Conservation (phyloP, 2,888 invertebrate genomes). For the Oxyscelio sp. region DNA sequence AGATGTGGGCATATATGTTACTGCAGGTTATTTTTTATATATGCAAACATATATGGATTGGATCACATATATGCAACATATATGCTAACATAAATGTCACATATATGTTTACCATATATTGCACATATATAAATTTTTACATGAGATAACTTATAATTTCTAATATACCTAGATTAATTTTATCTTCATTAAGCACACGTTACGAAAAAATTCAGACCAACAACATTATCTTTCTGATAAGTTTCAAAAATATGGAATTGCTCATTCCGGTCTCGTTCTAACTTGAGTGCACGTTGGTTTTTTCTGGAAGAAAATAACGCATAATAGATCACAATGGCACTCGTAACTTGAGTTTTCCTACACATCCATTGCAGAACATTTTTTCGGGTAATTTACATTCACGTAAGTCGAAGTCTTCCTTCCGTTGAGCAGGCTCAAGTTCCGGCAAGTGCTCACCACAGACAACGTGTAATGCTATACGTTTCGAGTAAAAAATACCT, state of each 20-base stretch:
- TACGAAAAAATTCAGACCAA: background rate
- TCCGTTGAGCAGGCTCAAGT: conserved; percentile 37
- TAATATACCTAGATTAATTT: too few relatives aligned
- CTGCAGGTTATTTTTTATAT: too few relatives aligned
- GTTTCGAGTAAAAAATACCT: conserved; percentile 57
- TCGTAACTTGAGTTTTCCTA: conserved; percentile 54
- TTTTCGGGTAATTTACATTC: conserved; percentile 67
- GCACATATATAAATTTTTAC: too few relatives aligned
- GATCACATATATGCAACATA: too few relatives aligned
- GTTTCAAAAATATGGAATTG: conserved; percentile 31
- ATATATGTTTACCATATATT: too few relatives aligned
- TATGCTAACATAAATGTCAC: too few relatives aligned
- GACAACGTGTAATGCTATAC: conserved; percentile 57
- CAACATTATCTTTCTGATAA: conserved; percentile 17
- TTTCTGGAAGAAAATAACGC: conserved; percentile 22
- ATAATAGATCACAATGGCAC: conserved; percentile 62
- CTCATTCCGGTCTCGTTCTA: conserved; percentile 26
- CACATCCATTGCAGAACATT: conserved; percentile 27
- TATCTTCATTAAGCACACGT: background rate
- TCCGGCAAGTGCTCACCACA: conserved; percentile 41
- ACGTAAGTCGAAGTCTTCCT: conserved; percentile 61
- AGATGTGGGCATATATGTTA: too few relatives aligned
- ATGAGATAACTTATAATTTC: too few relatives aligned
- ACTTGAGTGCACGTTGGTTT: conserved; percentile 19
- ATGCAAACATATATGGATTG: too few relatives aligned